Base-by-base conservation (phyloP, 1,140 invertebrate genomes). In the Pissodes strobi region DNA sequence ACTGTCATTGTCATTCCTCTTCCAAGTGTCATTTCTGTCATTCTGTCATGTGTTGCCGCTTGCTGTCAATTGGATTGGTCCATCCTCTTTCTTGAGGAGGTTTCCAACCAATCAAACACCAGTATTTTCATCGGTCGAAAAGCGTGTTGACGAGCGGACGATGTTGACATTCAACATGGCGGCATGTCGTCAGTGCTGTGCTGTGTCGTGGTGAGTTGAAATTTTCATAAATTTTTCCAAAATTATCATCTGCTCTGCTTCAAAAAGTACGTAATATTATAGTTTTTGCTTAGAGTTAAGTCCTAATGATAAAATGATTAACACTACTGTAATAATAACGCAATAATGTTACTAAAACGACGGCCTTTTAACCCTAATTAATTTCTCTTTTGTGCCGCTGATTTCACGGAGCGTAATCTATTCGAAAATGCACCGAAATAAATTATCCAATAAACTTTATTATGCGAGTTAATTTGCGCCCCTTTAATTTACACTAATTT, bases 171-270 rank as follows among this genome's bases (percentile, higher is more conserved):
- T 84, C 87, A 91, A 92, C 88, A 93, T 93, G 91, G 90, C 90
- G 90, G 90, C 88, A 90, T 91, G 89, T 91, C 89, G 89, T 91
- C 90, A 91, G 90, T 92, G 90, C 88, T 90, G 87, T 92, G 90
- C 90, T 91, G 89, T 90, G 88, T 90, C 88, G 88, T 90, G 90
- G 90, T 91, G 80, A 86, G 85, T 85, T 67, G 46, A 71, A 75
- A 72, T 69, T 74, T 74, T 67, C 45, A 58, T 48, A 70, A 69
- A 69, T 71, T 70, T 71, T 64, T 56, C 51, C 49, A 67, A 69
- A 65, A 68, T 67, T 74, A 65, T 66, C 67, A 23, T 19, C 64
- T 66, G 69, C 60, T 51, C 38, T 38, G 27, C 39, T 48, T 53
- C 22, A 64, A 72, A 68, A 71, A 64, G 69, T 75, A 75, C 64